phyloP scores from a whole-genome alignment of 2,888 invertebrate genomes.

The Yponomeuta cagnagella region DNA sequence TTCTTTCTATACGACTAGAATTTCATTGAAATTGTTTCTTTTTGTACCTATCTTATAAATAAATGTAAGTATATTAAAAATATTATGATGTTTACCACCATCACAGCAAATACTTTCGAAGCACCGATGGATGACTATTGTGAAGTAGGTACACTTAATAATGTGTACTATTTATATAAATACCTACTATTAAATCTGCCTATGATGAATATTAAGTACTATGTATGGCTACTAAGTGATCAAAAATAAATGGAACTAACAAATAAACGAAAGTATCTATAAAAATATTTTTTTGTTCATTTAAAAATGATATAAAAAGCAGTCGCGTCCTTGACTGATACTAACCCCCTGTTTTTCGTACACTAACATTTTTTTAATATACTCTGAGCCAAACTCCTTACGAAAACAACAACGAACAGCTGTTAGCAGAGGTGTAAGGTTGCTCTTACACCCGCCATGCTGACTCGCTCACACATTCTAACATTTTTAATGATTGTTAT shows the following conservation, averaged over 20 bases:
- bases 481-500: no score
- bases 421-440: no score
- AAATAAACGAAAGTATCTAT: conserved; percentile 33
- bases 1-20: neutral
- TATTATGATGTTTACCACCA: conserved; percentile 5
- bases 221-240: conserved; percentile 43
- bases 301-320: neutral
- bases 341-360: no score
- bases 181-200: conserved; percentile 23
- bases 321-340: no score
- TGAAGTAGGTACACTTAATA: conserved; percentile 20
- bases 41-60: conserved; percentile 1
- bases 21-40: conserved; percentile 3
- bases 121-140: conserved; percentile 9
- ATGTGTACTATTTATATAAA: conserved; percentile 19
- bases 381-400: no score
- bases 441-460: no score
- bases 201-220: conserved; percentile 24
- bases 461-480: no score
- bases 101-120: conserved; percentile 9
- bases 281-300: conserved; percentile 17
- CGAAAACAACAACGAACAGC: no score
- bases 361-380: no score
- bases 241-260: conserved; percentile 44
- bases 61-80: neutral